phyloP scores from a whole-genome alignment of 2,113 vertebrate genomes.

The Mionectes macconnelli region DNA sequence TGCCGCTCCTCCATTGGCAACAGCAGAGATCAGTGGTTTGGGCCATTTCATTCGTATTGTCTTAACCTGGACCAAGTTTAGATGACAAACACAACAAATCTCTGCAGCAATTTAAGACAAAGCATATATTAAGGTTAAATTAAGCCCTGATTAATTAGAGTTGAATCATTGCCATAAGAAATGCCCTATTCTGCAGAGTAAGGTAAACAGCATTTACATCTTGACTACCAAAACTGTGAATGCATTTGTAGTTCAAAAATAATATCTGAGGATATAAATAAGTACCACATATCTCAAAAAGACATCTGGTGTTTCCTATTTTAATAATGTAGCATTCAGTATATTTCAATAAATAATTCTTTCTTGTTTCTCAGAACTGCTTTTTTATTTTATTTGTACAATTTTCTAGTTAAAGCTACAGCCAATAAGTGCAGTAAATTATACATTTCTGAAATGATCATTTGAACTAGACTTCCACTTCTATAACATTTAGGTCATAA shows the following conservation, averaged over 20 bases:
- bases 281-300: background rate
- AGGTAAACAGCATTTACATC: background rate
- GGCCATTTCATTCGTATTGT: background rate
- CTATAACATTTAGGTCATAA: conserved; percentile 41
- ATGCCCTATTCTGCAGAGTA: background rate
- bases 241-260: background rate
- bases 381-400: background rate
- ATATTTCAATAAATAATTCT: background rate
- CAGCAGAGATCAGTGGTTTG: background rate
- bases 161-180: background rate
- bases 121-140: background rate
- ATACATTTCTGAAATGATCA: conserved; percentile 2
- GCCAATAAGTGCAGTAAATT: background rate
- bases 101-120: background rate
- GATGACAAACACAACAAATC: background rate
- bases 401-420: conserved; percentile 39
- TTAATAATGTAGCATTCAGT: background rate
- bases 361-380: conserved; percentile 27
- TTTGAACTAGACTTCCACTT: conserved; percentile 49
- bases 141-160: background rate
- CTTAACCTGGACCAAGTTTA: background rate
- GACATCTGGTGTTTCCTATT: background rate
- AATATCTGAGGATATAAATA: background rate
- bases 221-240: background rate
- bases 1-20: background rate